Base-by-base conservation (phyloP, 2,113 vertebrate genomes). In the Psephotus haematonotus region DNA sequence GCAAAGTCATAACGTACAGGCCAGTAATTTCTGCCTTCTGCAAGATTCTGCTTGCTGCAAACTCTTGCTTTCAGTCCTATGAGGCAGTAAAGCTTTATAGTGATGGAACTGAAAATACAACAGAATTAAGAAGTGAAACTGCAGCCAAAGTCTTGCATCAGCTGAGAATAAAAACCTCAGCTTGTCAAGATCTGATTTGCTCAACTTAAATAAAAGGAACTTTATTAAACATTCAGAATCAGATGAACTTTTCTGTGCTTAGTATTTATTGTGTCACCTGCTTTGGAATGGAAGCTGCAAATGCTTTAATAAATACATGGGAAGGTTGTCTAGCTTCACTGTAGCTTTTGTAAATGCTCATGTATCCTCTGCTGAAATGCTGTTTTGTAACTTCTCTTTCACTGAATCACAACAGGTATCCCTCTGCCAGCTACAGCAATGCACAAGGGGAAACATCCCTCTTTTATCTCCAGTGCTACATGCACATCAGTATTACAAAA, bases 371-470 rank as follows among this genome's bases (percentile, higher is more conserved):
- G 82, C 92, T 86, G 90, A 96, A 97, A 94, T 2, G 53, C 22
- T 92, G 88, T 77, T 97, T 95, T 96, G 86, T 80, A 91, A 74
- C 88, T 91, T 50, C 92, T 82, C 95, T 96, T 95, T 97, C 94
- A 95, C 78, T 50, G 83, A 88, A 83, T 96, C 92, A 80, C 92
- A 96, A 97, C 86, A 93, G 89, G 75, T 44, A 88, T 29, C 79
- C 80, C 71, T 82, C 85, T 88, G 87, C 68, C 96, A 84, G 86
- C 69, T 71, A 70, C 85, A 82, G 77, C 64, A 93, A 91, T 75
- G 77, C 93, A 92, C 92, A 6, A 89, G 91, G 86, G 90, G 91
- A 86, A 94, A 85, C 83, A 62, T 82, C 44, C 76, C 39, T 85
- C 93, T 96, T 94, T 93, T 86, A 91, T 92, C 91, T 97, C 52